These are phyloP conservation scores for Eurytoma adleriae DNA, from an alignment of 2,888 invertebrate species.

Conservation along the genomic window DNA sequence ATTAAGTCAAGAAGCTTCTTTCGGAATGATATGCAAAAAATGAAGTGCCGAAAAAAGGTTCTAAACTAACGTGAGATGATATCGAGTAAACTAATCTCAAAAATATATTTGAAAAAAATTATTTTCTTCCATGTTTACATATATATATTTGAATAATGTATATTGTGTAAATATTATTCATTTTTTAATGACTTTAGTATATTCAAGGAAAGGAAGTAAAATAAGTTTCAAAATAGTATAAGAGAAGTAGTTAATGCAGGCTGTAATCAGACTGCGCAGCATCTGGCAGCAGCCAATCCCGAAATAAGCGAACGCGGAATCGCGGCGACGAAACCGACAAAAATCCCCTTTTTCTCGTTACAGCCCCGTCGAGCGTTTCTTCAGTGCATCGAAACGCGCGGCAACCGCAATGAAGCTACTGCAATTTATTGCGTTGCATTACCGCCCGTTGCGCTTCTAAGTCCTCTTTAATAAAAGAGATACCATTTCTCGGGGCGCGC, in stretches of 20 bases:
- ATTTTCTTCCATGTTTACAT: no score
- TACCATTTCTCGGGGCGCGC: background rate
- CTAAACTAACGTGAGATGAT: no score
- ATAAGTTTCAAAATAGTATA: background rate
- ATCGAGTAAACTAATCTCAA: no score
- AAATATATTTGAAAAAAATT: no score
- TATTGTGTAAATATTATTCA: no score
- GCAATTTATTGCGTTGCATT: conserved; percentile 18
- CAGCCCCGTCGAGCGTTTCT: background rate
- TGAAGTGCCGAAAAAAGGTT: no score
- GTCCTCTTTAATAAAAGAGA: background rate
- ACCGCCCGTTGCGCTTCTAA: no score
- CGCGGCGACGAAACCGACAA: conserved; percentile 22
- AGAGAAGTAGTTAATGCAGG: background rate
- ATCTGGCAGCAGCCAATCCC: background rate
- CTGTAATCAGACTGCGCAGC: conserved; percentile 8
- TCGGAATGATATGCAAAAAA: no score
- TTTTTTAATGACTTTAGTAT: no score
- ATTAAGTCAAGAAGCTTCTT: no score
- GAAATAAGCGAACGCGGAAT: conserved; percentile 24
- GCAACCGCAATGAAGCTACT: conserved; percentile 25
- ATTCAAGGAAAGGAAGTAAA: background rate
- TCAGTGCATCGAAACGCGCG: conserved; percentile 12
- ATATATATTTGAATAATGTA: no score
- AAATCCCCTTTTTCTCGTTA: conserved; percentile 18